Conservation (phyloP, 1,140 invertebrate species). For the Drosophila obscura region DNA sequence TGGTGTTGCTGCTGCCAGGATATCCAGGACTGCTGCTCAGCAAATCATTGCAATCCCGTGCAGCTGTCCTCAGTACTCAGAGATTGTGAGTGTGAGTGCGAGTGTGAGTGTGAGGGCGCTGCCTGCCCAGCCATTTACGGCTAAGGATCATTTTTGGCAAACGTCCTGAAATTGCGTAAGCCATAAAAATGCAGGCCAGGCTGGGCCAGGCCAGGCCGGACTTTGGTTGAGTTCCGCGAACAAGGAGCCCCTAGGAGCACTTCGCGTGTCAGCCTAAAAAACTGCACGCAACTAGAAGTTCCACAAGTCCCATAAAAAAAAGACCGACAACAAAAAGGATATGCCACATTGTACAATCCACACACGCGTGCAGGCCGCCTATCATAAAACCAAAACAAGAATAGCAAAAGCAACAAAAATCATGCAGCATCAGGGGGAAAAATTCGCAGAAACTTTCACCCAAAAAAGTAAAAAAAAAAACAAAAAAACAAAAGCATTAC, state of each 20-base stretch:
- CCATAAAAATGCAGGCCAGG: slow-evolving; percentile 52
- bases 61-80: too few species aligned
- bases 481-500: slow-evolving; percentile 43
- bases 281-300: slow-evolving; percentile 80
- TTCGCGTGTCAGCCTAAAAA: slow-evolving; percentile 78
- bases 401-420: neutral
- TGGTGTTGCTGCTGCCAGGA: too few species aligned
- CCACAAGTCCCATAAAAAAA: slow-evolving; percentile 41
- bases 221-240: slow-evolving; percentile 45
- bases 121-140: slow-evolving; percentile 43
- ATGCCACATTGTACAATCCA: slow-evolving; percentile 11
- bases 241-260: slow-evolving; percentile 6
- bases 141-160: slow-evolving; percentile 27
- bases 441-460: slow-evolving; percentile 4
- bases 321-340: slow-evolving; percentile 35
- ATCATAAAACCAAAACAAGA: slow-evolving; percentile 31
- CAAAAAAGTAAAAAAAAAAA: slow-evolving; percentile 17
- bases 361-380: slow-evolving; percentile 12
- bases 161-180: slow-evolving; percentile 61
- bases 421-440: neutral
- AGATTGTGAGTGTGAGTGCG: too few species aligned
- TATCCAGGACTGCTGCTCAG: too few species aligned
- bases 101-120: neutral
- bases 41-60: too few species aligned
- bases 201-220: neutral